These are phyloP conservation scores for Epizoanthus stellaris DNA, from an alignment of 92 coral and sea anemone genomes.

Conservation along the genomic window DNA sequence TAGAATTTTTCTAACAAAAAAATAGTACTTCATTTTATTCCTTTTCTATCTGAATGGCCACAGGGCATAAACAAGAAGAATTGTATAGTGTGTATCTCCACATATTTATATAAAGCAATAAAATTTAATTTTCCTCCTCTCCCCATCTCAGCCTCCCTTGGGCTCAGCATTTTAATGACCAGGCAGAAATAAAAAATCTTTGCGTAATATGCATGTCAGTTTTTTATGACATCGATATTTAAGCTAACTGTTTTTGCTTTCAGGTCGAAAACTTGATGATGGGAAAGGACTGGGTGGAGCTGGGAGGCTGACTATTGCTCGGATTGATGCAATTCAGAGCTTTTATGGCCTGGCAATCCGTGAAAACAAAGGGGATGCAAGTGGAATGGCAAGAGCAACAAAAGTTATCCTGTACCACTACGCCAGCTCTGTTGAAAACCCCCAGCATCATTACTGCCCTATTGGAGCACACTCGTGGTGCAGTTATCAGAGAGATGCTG, in stretches of 20 bases:
- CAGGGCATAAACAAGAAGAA: no score
- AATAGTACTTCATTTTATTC: no score
- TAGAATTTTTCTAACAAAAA: no score
- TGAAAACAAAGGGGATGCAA: slow-evolving; percentile 51
- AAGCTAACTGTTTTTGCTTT: background rate
- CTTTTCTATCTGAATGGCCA: no score
- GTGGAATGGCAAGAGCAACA: slow-evolving; percentile 56
- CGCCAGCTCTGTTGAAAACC: slow-evolving; percentile 47
- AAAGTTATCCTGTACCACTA: slow-evolving; percentile 63
- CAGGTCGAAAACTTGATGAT: slow-evolving; percentile 54
- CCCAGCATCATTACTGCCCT: slow-evolving; percentile 62
- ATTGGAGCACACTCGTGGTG: slow-evolving; percentile 56
- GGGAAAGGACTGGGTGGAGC: slow-evolving; percentile 54
- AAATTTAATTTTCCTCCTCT: no score
- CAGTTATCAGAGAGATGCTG: slow-evolving; percentile 60
- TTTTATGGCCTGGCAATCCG: slow-evolving; percentile 65
- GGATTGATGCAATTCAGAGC: slow-evolving; percentile 57
- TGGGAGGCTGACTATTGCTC: slow-evolving; percentile 48
- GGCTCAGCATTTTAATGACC: no score
- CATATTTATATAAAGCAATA: no score
- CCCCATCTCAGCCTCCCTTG: no score
- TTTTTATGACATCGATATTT: background rate
- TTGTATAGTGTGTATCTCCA: no score
- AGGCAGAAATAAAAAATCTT: background rate
- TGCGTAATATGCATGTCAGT: background rate